Base-by-base conservation (phyloP, 2,797 vertebrate species). In the Anguilla megastoma region DNA sequence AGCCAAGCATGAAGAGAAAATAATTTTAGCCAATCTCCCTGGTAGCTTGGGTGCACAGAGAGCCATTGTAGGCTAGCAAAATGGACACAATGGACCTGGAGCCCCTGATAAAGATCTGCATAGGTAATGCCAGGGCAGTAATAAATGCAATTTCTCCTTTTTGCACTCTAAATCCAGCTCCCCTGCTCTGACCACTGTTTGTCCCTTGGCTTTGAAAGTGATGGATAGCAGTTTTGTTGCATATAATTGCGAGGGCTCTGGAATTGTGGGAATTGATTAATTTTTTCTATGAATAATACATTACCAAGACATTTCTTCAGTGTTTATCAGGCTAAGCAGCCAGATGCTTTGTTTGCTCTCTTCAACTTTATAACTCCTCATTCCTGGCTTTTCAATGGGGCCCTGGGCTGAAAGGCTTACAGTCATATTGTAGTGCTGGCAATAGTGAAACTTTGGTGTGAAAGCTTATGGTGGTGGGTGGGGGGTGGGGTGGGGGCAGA, bases 1-100 rank as follows among this genome's bases (percentile, higher is more conserved):
- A 97, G 97, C 96, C 97, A 97, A 97, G 97, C 98, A 97, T 98
- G 97, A 98, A 97, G 97, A 96, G 94, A 97, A 98, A 98, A 98
- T 98, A 98, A 98, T 99, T 99, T 98, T 97, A 96, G 97, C 96
- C 97, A 97, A 97, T 98, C 97, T 97, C 96, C 92, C 88, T 84
- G 91, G 92, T 94, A 95, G 95, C 95, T 94, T 93, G 94, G 95
- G 93, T 95, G 94, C 94, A 96, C 94, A 95, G 94, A 95, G 95
- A 95, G 93, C 94, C 94, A 96, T 96, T 96, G 96, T 96, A 95
- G 94, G 91, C 91, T 88, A 92, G 95, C 94, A 96, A 96, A 96
- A 96, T 94, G 93, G 93, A 90, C 94, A 96, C 96, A 97, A 96
- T 96, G 92, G 95, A 95, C 93, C 94, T 93, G 93, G 92, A 90